Base-by-base conservation (phyloP, 2,113 vertebrate genomes). In the Falcunculus frontatus region DNA sequence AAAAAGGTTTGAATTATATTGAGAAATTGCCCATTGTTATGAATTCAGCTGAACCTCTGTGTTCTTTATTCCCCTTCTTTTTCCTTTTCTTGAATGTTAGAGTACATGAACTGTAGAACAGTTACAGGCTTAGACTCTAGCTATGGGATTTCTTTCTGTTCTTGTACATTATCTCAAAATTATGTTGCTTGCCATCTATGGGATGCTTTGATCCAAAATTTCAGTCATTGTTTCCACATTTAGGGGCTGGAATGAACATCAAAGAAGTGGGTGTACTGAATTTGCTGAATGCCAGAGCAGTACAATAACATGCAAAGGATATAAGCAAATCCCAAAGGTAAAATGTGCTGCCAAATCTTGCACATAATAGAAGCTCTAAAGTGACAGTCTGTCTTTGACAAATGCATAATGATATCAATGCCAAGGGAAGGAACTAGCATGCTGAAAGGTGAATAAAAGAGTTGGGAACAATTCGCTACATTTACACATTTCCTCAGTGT, bases 211-310 rank as follows among this genome's bases (percentile, higher is more conserved):
- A 98, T 98, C 97, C 97, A 98, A 97, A 98, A 93, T 98, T 96
- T 98, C 95, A 97, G 97, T 98, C 98, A 98, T 98, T 98, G 98
- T 98, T 98, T 98, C 98, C 98, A 98, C 98, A 98, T 98, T 98
- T 98, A 98, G 95, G 95, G 95, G 76, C 97, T 98, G 98, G 98
- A 98, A 97, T 96, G 95, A 93, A 98, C 97, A 98, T 98, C 98
- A 98, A 98, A 98, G 97, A 96, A 96, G 95, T 95, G 96, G 95
- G 96, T 96, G 97, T 97, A 95, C 29, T 95, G 97, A 97, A 97
- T 98, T 98, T 97, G 97, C 96, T 97, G 97, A 97, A 98, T 98
- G 97, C 98, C 97, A 98, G 89, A 97, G 92, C 97, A 97, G 97
- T 96, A 97, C 98, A 98, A 98, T 98, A 98, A 98, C 97, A 98